phyloP scores from a whole-genome alignment of 2,113 vertebrate species.

The Trogon melanurus region DNA sequence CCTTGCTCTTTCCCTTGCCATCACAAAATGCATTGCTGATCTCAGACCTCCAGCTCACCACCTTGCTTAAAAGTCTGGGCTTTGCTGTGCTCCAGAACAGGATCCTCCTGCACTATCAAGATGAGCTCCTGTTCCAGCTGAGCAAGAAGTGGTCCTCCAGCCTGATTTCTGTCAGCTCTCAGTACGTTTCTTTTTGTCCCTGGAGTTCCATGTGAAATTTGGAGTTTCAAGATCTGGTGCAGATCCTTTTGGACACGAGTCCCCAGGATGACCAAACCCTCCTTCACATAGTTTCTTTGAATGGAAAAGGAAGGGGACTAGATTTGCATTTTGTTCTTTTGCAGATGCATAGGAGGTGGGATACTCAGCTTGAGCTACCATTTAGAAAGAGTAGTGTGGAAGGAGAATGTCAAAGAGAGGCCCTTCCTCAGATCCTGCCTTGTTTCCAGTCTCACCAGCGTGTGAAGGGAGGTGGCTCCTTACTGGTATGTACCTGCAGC shows the following conservation, averaged over 20 bases:
- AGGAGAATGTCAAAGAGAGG: neutral
- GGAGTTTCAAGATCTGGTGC: neutral
- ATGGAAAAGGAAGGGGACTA: neutral
- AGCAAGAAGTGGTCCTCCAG: neutral
- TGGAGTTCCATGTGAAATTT: neutral
- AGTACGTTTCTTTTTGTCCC: neutral
- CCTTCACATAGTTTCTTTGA: neutral
- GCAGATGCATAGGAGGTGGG: neutral
- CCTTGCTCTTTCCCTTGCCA: neutral
- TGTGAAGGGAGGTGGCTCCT: neutral
- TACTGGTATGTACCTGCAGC: accelerated
- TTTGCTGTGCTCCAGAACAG: neutral
- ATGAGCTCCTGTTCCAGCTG: neutral
- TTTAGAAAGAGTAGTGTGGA: neutral
- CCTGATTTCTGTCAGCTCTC: neutral
- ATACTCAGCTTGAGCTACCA: neutral
- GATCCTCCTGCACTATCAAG: neutral
- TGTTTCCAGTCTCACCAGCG: neutral
- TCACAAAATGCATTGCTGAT: neutral
- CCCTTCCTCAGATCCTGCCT: neutral
- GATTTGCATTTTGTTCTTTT: neutral
- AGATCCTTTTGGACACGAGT: neutral
- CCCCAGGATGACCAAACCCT: neutral
- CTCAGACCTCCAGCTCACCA: neutral
- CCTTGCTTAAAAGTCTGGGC: neutral